These are phyloP conservation scores for Ameiurus melas DNA, from an alignment of 2,113 vertebrate species.

Conservation along the genomic window DNA sequence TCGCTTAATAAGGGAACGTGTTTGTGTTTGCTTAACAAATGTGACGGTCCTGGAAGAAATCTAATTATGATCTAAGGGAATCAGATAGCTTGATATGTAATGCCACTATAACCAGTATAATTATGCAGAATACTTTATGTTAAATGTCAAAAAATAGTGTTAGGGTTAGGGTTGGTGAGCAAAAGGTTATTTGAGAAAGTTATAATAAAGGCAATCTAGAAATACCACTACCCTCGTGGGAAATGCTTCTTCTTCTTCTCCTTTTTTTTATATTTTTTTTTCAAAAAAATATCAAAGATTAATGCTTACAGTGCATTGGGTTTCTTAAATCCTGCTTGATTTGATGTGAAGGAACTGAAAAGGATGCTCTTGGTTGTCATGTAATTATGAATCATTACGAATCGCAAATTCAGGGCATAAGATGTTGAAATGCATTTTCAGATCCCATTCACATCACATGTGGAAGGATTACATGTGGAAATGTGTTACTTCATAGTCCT, in stretches of 20 bases:
- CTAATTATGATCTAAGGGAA: conserved; percentile 2
- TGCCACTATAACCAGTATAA: conserved; percentile 9
- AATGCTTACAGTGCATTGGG: neutral
- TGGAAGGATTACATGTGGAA: no score
- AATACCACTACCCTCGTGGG: neutral
- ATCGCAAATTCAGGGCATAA: neutral
- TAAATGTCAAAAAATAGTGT: conserved; percentile 16
- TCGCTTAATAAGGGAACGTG: neutral
- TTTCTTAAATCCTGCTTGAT: neutral
- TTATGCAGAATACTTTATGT: conserved; percentile 26
- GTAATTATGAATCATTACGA: neutral
- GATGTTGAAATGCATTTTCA: neutral
- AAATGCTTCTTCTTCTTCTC: neutral
- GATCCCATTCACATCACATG: no score
- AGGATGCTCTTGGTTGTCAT: neutral
- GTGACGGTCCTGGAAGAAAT: neutral
- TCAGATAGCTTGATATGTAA: neutral
- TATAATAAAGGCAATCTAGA: neutral
- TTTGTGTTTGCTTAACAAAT: conserved; percentile 19
- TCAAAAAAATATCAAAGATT: neutral
- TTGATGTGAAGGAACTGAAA: neutral
- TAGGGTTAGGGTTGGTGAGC: neutral
- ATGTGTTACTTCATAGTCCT: neutral
- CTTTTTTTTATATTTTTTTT: neutral
- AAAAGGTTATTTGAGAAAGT: conserved; percentile 21